These are phyloP conservation scores for Vicugna pacos DNA, from an alignment of 2,113 vertebrate genomes.

Conservation along the genomic window DNA sequence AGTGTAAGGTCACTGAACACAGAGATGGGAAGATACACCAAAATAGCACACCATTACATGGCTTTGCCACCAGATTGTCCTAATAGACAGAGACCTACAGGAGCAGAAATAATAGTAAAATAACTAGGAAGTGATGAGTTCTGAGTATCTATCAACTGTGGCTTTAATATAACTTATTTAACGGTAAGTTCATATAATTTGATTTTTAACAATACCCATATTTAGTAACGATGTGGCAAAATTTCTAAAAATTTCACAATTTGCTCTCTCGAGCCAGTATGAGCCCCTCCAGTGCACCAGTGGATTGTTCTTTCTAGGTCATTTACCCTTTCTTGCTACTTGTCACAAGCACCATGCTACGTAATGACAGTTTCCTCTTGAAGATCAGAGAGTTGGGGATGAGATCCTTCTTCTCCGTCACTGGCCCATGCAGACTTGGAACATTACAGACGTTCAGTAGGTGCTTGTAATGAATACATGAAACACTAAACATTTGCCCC, in stretches of 20 bases:
- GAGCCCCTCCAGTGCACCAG: background rate
- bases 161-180: background rate
- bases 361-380: background rate
- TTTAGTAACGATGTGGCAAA: background rate
- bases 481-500: background rate
- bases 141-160: background rate
- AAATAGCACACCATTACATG: background rate
- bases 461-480: background rate
- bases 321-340: background rate
- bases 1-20: background rate
- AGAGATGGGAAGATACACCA: background rate
- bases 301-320: background rate
- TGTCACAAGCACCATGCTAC: too few relatives aligned
- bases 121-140: background rate
- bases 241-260: background rate
- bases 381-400: background rate
- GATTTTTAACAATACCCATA: background rate
- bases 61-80: background rate
- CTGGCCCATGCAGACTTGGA: background rate
- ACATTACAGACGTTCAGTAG: background rate
- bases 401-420: background rate
- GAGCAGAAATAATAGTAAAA: background rate
- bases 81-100: background rate
- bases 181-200: background rate
- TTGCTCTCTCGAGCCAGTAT: background rate